Conservation (phyloP, 2,113 vertebrate genomes). For the Mesocricetus auratus region DNA sequence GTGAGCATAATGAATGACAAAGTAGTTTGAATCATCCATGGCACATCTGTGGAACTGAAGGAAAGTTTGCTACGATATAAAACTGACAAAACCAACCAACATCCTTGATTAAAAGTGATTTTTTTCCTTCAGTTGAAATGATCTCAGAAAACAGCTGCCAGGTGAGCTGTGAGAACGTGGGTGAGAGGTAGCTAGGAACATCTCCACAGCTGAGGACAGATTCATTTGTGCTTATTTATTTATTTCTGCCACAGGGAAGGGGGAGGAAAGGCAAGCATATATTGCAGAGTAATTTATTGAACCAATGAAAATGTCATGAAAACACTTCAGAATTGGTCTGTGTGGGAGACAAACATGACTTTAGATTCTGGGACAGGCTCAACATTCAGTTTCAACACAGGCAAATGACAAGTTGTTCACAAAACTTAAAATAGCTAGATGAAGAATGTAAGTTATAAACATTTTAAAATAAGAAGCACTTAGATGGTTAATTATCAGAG, state of each 20-base stretch:
- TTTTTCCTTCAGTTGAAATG: slow-evolving; percentile 72
- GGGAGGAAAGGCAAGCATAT: slow-evolving; percentile 34
- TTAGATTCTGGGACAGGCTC: slow-evolving; percentile 49
- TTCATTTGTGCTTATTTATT: slow-evolving; percentile 69
- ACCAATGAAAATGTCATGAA: slow-evolving; percentile 75
- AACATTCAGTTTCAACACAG: slow-evolving; percentile 31
- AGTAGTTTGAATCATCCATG: slow-evolving; percentile 67
- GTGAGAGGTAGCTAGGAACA: slow-evolving; percentile 11
- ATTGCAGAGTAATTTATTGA: slow-evolving; percentile 72
- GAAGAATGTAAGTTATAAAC: neutral
- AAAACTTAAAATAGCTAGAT: slow-evolving; percentile 58
- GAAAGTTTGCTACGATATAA: slow-evolving; percentile 56
- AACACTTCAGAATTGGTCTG: slow-evolving; percentile 73
- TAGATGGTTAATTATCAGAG: slow-evolving; percentile 31
- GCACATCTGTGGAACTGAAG: slow-evolving; percentile 66
- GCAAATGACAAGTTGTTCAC: slow-evolving; percentile 59
- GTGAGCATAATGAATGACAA: slow-evolving; percentile 50
- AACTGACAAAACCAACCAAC: slow-evolving; percentile 47
- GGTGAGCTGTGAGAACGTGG: slow-evolving; percentile 67
- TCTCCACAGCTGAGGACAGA: slow-evolving; percentile 44
- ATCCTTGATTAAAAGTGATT: slow-evolving; percentile 63
- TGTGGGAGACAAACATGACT: slow-evolving; percentile 73
- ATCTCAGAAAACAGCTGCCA: slow-evolving; percentile 64
- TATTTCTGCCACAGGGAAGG: slow-evolving; percentile 33
- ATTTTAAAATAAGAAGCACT: neutral